These are phyloP conservation scores for Anser brachyrhynchus DNA, from an alignment of 2,113 vertebrate genomes.

Conservation along the genomic window DNA sequence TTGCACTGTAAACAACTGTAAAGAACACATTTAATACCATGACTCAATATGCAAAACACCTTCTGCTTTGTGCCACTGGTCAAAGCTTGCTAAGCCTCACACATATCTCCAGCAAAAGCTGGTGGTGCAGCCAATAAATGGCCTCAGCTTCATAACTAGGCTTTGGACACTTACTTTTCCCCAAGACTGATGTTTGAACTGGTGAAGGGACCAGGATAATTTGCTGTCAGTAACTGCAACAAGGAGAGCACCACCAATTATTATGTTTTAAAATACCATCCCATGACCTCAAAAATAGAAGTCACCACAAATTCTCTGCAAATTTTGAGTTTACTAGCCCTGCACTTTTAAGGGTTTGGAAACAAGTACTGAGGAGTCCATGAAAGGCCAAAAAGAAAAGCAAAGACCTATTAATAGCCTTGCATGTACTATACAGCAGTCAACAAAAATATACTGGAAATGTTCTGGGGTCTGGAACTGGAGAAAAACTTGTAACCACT, in stretches of 20 bases:
- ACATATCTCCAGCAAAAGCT: neutral
- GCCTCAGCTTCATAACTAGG: neutral
- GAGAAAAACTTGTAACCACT: neutral
- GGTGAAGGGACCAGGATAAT: neutral
- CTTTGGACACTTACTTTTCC: neutral
- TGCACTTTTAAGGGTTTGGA: neutral
- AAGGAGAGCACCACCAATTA: neutral
- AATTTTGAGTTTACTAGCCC: neutral
- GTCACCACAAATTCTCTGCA: accelerated
- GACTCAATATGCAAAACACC: neutral
- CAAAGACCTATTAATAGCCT: neutral
- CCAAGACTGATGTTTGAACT: neutral
- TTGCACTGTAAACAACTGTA: neutral
- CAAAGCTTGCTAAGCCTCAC: neutral
- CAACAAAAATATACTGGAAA: neutral
- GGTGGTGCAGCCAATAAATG: neutral
- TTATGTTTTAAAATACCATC: neutral
- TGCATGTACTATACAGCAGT: neutral
- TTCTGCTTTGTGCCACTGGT: neutral
- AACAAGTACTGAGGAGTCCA: neutral
- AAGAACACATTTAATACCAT: neutral
- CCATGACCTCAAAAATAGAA: neutral
- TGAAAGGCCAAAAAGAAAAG: neutral
- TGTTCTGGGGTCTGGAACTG: neutral
- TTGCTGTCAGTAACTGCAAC: neutral